Percentiles rank a stretch among this genome's conserved stretches.
Evolutionary conservation across 2,797 vertebrate genomes (phyloP).

Genomic region (Acipenser oxyrinchus): DNA sequence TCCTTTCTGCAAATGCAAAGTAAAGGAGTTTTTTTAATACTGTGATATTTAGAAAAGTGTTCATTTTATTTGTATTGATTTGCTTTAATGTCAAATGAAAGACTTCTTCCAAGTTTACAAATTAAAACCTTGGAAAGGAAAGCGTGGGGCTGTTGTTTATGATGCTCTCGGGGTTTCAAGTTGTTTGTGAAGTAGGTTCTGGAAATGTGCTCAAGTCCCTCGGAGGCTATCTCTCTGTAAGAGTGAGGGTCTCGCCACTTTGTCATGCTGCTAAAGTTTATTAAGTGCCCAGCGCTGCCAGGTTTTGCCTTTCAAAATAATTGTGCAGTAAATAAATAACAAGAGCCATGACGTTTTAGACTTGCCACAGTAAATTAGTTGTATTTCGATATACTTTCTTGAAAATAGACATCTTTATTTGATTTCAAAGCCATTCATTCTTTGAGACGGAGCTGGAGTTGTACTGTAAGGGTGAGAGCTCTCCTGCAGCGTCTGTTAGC

Average conservation of each 20-base stretch:
- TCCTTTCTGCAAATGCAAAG: too few relatives aligned
- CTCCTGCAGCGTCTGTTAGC: too few relatives aligned
- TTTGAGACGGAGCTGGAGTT: too few relatives aligned
- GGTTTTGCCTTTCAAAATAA: not conserved
- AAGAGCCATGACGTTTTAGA: too few relatives aligned
- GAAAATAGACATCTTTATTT: too few relatives aligned
- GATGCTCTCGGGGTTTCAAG: not conserved
- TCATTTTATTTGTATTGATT: not conserved
- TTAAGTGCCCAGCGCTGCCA: not conserved
- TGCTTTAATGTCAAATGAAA: not conserved
- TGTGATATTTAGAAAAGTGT: not conserved
- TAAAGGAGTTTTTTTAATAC: too few relatives aligned
- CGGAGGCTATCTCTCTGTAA: not conserved
- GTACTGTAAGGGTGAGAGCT: too few relatives aligned
- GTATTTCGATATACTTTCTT: too few relatives aligned
- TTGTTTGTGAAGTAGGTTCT: not conserved
- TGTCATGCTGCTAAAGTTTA: not conserved
- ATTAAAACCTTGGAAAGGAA: not conserved
- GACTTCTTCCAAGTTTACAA: not conserved
- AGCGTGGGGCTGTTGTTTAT: too few relatives aligned
- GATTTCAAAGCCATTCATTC: too few relatives aligned
- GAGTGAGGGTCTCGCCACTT: not conserved
- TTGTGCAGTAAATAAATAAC: too few relatives aligned
- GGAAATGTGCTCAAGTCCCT: not conserved
- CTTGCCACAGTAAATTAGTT: too few relatives aligned